Evolutionary conservation across 2,888 invertebrate genomes (phyloP).

Genomic region (Oligia latruncula): DNA sequence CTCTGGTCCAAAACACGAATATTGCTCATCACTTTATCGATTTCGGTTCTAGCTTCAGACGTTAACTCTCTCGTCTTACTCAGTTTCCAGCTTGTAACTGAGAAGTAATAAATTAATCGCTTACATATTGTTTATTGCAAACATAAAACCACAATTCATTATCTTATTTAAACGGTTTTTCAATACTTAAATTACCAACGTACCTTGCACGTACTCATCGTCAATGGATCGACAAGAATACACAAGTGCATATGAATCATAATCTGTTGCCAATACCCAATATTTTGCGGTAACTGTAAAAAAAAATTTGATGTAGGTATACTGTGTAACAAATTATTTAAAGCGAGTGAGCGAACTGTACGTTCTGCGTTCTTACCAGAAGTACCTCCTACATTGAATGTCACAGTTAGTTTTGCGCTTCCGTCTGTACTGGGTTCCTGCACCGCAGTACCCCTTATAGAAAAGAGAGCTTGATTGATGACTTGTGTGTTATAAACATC

Average conservation of each 20-base stretch:
- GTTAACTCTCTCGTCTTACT: slow-evolving; percentile 75
- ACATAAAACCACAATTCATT: background rate
- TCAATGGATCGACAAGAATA: slow-evolving; percentile 61
- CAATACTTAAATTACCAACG: background rate
- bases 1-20: slow-evolving; percentile 74
- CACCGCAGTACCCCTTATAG: slow-evolving; percentile 74
- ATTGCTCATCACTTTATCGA: slow-evolving; percentile 66
- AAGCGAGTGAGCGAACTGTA: background rate
- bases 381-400: slow-evolving; percentile 88
- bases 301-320: background rate
- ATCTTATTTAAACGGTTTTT: background rate
- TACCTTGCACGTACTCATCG: slow-evolving; percentile 60
- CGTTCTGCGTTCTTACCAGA: slow-evolving; percentile 53
- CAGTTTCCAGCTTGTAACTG: slow-evolving; percentile 82
- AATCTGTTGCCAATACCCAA: slow-evolving; percentile 92
- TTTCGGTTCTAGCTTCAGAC: slow-evolving; percentile 52
- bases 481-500: slow-evolving; percentile 76
- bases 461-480: slow-evolving; percentile 71
- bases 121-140: background rate
- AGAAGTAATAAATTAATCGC: slow-evolving; percentile 24
- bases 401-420: slow-evolving; percentile 91
- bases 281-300: slow-evolving; percentile 82
- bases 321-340: background rate
- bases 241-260: slow-evolving; percentile 54
- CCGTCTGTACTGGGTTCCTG: slow-evolving; percentile 84